Conservation (phyloP, 2,797 vertebrate species). For the Catharus ustulatus region DNA sequence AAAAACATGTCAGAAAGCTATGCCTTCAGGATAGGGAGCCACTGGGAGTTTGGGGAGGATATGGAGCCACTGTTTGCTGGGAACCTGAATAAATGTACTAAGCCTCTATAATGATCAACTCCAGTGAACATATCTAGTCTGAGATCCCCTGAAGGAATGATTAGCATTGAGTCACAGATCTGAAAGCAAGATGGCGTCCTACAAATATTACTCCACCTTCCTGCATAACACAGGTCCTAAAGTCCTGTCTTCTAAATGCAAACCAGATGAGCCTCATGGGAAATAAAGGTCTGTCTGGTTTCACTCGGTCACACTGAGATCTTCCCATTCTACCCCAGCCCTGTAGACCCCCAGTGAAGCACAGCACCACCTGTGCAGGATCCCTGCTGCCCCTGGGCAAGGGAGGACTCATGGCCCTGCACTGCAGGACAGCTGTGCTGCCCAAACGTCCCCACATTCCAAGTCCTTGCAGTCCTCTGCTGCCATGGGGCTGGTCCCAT, state of each 20-base stretch:
- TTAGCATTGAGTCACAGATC: neutral
- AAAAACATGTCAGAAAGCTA: neutral
- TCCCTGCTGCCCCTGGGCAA: neutral
- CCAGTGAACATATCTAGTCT: neutral
- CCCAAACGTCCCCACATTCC: neutral
- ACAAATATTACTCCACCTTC: neutral
- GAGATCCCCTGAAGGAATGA: neutral
- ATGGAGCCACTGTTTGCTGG: neutral
- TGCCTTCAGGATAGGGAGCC: neutral
- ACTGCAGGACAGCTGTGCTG: fast-evolving
- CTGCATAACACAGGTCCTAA: neutral
- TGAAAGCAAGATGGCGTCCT: neutral
- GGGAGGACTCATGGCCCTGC: neutral
- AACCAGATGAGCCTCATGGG: fast-evolving
- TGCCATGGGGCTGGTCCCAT: neutral
- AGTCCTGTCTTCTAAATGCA: neutral
- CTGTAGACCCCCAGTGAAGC: neutral
- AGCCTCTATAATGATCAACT: neutral
- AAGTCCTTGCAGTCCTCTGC: neutral
- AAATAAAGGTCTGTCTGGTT: neutral
- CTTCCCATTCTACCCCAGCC: neutral
- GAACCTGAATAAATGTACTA: neutral
- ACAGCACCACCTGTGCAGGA: neutral
- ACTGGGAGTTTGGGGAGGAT: neutral
- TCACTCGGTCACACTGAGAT: neutral